These are phyloP conservation scores for Pyrgus malvae DNA, from an alignment of 2,888 invertebrate genomes.

Conservation along the genomic window DNA sequence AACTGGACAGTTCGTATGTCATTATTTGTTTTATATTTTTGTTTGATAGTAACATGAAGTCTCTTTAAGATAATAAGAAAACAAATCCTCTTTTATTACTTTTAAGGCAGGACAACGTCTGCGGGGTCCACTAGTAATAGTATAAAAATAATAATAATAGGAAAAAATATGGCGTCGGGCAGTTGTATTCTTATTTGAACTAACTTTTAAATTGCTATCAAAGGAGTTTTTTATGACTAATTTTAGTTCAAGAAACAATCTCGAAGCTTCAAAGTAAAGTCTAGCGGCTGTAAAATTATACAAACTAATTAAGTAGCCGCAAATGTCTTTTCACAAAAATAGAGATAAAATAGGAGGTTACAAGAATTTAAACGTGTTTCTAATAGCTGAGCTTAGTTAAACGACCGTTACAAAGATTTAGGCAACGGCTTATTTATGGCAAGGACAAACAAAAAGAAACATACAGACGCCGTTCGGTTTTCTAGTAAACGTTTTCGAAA, in stretches of 20 bases:
- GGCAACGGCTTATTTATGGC: neutral
- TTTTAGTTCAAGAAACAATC: slow-evolving; percentile 1
- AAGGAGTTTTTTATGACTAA: neutral
- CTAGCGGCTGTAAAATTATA: slow-evolving; percentile 3
- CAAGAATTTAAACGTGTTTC: slow-evolving; percentile 5
- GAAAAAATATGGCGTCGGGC: too few species aligned
- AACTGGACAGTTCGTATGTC: too few species aligned
- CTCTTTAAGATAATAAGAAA: too few species aligned
- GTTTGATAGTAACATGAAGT: too few species aligned
- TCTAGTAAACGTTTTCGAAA: too few species aligned
- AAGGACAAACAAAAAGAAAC: neutral
- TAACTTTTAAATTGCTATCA: neutral
- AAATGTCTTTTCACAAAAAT: slow-evolving; percentile 7
- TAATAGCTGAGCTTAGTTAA: slow-evolving; percentile 11
- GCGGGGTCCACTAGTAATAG: too few species aligned
- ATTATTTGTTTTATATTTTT: too few species aligned
- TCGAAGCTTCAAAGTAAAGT: neutral
- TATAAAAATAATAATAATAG: too few species aligned
- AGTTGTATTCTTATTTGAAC: too few species aligned
- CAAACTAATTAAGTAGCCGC: slow-evolving; percentile 8
- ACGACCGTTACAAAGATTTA: neutral
- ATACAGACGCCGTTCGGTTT: too few species aligned
- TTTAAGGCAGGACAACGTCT: too few species aligned
- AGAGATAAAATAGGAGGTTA: neutral
- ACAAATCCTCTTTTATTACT: too few species aligned